Percentiles rank a stretch among this genome's conserved stretches.
Conservation (phyloP, 35 echinoderm and acorn worm genomes). For the Lytechinus pictus region DNA sequence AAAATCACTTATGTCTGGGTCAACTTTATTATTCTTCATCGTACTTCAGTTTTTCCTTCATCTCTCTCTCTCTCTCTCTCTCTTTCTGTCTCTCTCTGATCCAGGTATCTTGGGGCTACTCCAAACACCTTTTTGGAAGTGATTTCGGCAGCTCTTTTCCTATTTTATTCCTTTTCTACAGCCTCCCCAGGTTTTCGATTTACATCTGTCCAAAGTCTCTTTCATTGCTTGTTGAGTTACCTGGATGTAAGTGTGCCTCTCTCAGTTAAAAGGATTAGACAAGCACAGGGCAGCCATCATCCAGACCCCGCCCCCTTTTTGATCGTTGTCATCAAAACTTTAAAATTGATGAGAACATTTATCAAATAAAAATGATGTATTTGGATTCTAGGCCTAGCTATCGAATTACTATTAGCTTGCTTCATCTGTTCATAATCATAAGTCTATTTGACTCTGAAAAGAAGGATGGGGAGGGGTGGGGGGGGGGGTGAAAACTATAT, state of each 20-base stretch:
- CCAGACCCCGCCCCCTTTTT: neutral
- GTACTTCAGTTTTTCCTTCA: neutral
- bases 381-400: too few species aligned
- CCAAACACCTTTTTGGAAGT: constrained; percentile 29
- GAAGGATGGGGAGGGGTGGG: too few species aligned
- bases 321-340: neutral
- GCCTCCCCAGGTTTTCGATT: neutral
- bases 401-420: neutral
- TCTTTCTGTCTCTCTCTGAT: neutral
- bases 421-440: too few species aligned
- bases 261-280: neutral
- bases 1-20: constrained; percentile 43
- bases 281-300: constrained; percentile 15
- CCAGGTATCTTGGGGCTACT: constrained; percentile 23
- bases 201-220: constrained; percentile 44
- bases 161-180: neutral
- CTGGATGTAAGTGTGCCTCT: constrained; percentile 32
- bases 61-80: neutral
- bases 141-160: neutral
- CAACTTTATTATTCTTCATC: constrained; percentile 22
- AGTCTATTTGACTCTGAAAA: neutral
- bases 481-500: neutral
- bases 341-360: neutral
- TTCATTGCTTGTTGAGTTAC: constrained; percentile 38
- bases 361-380: neutral